phyloP scores from a whole-genome alignment of 1,140 invertebrate genomes.

The Sitophilus oryzae region DNA sequence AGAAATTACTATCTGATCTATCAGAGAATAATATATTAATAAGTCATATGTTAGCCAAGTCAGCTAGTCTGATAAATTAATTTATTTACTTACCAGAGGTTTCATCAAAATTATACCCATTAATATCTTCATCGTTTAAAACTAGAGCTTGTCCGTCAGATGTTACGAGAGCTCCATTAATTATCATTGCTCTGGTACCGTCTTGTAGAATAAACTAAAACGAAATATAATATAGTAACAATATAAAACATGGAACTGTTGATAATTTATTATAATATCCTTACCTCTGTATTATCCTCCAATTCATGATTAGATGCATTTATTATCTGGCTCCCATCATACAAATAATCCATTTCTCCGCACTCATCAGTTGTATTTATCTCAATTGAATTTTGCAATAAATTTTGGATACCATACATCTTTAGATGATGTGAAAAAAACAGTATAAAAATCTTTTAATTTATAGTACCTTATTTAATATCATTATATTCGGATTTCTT shows the following conservation, averaged over 20 bases:
- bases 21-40: too few relatives aligned
- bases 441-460: background rate
- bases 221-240: background rate
- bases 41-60: too few relatives aligned
- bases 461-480: background rate
- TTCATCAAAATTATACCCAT: conserved; percentile 28
- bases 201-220: conserved; percentile 29
- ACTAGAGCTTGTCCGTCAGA: conserved; percentile 26
- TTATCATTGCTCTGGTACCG: conserved; percentile 24
- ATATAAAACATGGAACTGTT: background rate
- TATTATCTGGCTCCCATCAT: conserved; percentile 8
- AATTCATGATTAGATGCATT: background rate
- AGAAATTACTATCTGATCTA: too few relatives aligned
- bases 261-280: background rate
- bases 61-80: too few relatives aligned
- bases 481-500: background rate
- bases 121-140: conserved; percentile 29
- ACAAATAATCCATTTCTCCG: conserved; percentile 4
- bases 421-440: background rate
- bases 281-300: conserved; percentile 7
- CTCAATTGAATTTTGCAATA: background rate
- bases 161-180: conserved; percentile 28
- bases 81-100: conserved; percentile 12
- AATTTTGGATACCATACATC: conserved; percentile 9
- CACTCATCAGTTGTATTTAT: background rate